Percentiles rank a stretch among this genome's conserved stretches.
Evolutionary conservation across 1,140 invertebrate species (phyloP).

Genomic region (Drosophila setifemur): DNA sequence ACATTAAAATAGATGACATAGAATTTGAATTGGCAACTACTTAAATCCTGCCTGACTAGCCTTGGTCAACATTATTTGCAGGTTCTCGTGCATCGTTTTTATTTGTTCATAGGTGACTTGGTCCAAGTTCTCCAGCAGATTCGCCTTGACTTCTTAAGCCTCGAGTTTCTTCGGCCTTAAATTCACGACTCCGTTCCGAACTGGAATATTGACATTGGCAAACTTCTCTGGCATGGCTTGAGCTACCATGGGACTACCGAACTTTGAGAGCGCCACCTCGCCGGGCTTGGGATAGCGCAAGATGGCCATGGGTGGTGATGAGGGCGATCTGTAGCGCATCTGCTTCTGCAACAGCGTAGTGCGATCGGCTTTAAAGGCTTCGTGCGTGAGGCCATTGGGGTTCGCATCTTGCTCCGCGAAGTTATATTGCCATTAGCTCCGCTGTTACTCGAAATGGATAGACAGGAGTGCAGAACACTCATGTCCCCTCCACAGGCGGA

Average conservation of each 20-base stretch:
- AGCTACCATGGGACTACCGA: slow-evolving; percentile 85
- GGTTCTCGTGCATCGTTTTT: slow-evolving; percentile 66
- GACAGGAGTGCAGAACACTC: slow-evolving; percentile 6
- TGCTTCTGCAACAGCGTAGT: slow-evolving; percentile 23
- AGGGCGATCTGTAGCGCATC: slow-evolving; percentile 71
- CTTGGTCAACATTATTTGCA: slow-evolving; percentile 70
- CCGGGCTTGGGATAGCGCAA: slow-evolving; percentile 85
- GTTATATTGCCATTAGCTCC: slow-evolving; percentile 6
- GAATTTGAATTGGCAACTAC: slow-evolving; percentile 25
- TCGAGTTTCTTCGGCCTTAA: slow-evolving; percentile 67
- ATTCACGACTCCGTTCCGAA: slow-evolving; percentile 83
- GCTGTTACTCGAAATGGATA: neutral
- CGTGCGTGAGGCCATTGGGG: slow-evolving; percentile 59
- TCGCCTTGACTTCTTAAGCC: slow-evolving; percentile 47
- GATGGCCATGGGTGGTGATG: slow-evolving; percentile 84
- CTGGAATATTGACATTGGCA: slow-evolving; percentile 85
- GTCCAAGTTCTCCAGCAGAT: slow-evolving; percentile 68
- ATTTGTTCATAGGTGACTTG: slow-evolving; percentile 67
- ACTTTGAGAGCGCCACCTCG: slow-evolving; percentile 86
- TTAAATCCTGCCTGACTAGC: slow-evolving; percentile 61
- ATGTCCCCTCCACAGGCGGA: slow-evolving; percentile 64
- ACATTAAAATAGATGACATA: slow-evolving; percentile 35
- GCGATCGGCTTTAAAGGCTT: slow-evolving; percentile 79
- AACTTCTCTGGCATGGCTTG: slow-evolving; percentile 81
- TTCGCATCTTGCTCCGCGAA: slow-evolving; percentile 75